phyloP scores from a whole-genome alignment of 2,797 vertebrate genomes.

The Fistularia tabacaria region DNA sequence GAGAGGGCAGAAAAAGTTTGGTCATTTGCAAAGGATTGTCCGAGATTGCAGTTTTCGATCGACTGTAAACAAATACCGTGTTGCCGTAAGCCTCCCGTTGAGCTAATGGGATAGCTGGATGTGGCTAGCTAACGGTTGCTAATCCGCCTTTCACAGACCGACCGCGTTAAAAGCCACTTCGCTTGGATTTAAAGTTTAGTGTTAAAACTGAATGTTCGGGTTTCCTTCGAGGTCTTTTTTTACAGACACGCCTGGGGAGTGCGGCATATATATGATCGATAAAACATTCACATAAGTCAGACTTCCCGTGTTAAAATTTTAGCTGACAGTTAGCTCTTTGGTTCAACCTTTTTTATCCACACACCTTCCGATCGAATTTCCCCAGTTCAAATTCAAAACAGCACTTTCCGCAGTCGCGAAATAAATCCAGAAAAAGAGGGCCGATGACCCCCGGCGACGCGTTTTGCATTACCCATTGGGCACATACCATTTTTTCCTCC shows the following conservation, averaged over 20 bases:
- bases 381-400: conserved; percentile 28
- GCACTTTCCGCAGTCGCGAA: conserved; percentile 17
- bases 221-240: too few relatives aligned
- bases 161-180: background rate
- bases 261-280: accelerated
- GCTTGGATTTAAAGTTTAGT: background rate
- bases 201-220: too few relatives aligned
- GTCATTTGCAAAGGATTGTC: too few relatives aligned
- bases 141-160: conserved; percentile 13
- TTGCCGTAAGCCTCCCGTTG: conserved; percentile 1
- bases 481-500: conserved; percentile 73
- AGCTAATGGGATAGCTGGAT: conserved; percentile 21
- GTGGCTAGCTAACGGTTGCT: conserved; percentile 42
- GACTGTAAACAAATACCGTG: background rate
- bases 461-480: background rate
- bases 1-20: too few relatives aligned
- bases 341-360: conserved; percentile 40
- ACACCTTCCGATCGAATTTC: conserved; percentile 35
- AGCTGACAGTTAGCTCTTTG: conserved; percentile 58
- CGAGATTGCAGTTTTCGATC: too few relatives aligned
- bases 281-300: background rate
- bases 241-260: too few relatives aligned
- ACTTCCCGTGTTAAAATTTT: conserved; percentile 40
- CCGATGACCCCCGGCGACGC: accelerated
- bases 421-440: background rate